Base-by-base conservation (phyloP, 1,140 invertebrate genomes). In the Stenopsyche tienmushanensis region DNA sequence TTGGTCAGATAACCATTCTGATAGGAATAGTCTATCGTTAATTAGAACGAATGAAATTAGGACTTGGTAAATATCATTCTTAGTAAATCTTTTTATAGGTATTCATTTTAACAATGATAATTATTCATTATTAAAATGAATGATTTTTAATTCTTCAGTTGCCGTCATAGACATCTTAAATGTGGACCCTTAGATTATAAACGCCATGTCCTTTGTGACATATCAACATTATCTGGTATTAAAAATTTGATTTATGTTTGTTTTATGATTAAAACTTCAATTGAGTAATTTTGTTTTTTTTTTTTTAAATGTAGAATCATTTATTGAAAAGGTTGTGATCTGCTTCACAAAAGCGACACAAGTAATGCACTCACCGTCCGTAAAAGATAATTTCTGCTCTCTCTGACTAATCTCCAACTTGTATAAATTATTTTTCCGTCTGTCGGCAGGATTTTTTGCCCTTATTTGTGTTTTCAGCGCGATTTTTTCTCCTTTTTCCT, bases 341-440 rank as follows among this genome's bases (percentile, higher is more conserved):
- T 39, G 21, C 62, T 64, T 29, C 26, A 15, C 20, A 49, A 53
- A 55, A 64, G 52, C 62, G 62, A 54, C 50, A 54, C 62, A 25
- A 60, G 50, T 64, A 65, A 65, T 65, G 63, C 63, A 65, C 63
- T 65, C 63, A 57, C 52, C 52, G 23, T 55, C 41, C 47, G 60
- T 65, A 55, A 62, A 65, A 69, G 63, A 64, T 64, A 69, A 69
- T 65, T 65, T 69, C 42, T 60, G 59, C 49, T 49, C 42, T 23
- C 64, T 63, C 39, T 55, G 67, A 66, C 60, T 66, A 69, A 69
- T 66, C 64, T 55, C 41, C 49, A 47, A 66, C 67, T 66, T 63
- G 64, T 69, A 62, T 64, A 69, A 69, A 69, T 69, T 66, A 69
- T 69, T 66, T 66, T 69, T 66, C 59, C 55, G 64, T 63, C 59